phyloP scores from a whole-genome alignment of 2,797 vertebrate species.

The Onychomys leucogaster region DNA sequence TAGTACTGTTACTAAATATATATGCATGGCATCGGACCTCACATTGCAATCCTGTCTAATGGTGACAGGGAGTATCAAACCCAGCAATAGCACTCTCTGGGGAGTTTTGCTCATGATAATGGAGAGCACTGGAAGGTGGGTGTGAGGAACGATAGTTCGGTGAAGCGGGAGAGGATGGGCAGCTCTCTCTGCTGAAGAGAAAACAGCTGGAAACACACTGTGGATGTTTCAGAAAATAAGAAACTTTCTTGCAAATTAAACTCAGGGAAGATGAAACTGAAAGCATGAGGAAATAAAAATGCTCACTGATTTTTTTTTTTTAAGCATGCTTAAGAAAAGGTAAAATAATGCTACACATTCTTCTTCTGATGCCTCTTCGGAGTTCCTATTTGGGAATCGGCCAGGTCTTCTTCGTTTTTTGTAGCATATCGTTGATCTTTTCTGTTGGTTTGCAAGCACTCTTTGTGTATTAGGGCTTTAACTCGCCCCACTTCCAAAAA shows the following conservation, averaged over 20 bases:
- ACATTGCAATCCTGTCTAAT: conserved; percentile 43
- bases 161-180: neutral
- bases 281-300: conserved; percentile 72
- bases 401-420: conserved; percentile 36
- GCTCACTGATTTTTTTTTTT: conserved; percentile 54
- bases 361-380: neutral
- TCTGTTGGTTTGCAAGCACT: conserved; percentile 64
- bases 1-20: conserved; percentile 70
- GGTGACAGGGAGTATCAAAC: conserved; percentile 9
- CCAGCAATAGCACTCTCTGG: conserved; percentile 21
- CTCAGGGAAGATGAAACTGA: conserved; percentile 66
- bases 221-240: conserved; percentile 72
- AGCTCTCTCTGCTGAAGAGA: conserved; percentile 17
- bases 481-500: neutral
- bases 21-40: conserved; percentile 43
- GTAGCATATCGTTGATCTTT: conserved; percentile 20
- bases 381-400: neutral
- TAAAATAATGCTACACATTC: conserved; percentile 24
- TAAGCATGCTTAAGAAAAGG: conserved; percentile 50
- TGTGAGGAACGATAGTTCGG: neutral
- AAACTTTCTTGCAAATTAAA: conserved; percentile 76
- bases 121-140: neutral
- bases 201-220: conserved; percentile 62
- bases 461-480: conserved; percentile 57
- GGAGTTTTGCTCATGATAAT: conserved; percentile 52